Base-by-base conservation (phyloP, 1,140 invertebrate species). In the Drosophila ironensis region DNA sequence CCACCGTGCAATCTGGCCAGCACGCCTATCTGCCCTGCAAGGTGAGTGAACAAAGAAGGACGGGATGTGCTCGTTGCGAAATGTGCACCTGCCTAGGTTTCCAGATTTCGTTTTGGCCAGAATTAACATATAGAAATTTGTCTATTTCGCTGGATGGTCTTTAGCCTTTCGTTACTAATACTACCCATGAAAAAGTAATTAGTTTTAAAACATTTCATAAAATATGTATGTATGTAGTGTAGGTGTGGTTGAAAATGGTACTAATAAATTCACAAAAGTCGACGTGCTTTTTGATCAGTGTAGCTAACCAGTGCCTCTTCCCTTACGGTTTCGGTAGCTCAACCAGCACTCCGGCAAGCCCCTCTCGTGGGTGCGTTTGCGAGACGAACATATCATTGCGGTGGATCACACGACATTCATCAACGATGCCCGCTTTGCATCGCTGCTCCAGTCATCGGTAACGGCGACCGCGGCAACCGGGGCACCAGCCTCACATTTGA, bases 371-470 rank as follows among this genome's bases (percentile, higher is more conserved):
- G 96, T 97, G 75, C 93, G 96, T 61, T 93, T 94, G 68, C 93
- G 94, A 77, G 96, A 97, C 91, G 94, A 95, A 72, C 96, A 97
- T 92, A 97, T 97, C 88, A 92, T 97, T 71, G 96, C 96, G 40
- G 96, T 97, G 75, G 96, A 97, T 92, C 93, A 87, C 54, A 86
- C 82, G 90, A 96, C 96, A 68, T 97, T 97, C 91, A 97, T 97
- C 89, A 95, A 95, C 28, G 96, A 97, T 91, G 95, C 96, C 78
- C 92, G 96, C 75, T 97, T 97, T 91, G 94, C 96, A 76, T 92
- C 93, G 24, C 92, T 95, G 86, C 93, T 95, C 60, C 94, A 94
- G 28, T 95, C 70, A 2, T 6, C 54, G 9, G 16, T 46, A 22
- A 14, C 59, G n/a, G 8, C 30, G 17, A 25, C 56, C 28, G 11